Base-by-base conservation (phyloP, 1,140 invertebrate species). In the Caerostris extrusa region DNA sequence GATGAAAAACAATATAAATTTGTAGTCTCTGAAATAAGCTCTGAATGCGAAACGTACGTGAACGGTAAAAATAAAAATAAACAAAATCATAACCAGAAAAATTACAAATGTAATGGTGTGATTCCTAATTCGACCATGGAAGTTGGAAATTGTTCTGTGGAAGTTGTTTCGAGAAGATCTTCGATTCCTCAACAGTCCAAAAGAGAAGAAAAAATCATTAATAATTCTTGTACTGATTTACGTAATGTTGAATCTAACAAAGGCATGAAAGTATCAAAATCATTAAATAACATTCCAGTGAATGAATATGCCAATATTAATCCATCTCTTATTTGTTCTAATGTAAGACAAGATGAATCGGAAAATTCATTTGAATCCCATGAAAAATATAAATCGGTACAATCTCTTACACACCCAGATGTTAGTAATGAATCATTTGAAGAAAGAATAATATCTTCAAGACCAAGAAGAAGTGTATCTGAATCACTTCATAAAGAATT, bases 281-380 rank as follows among this genome's bases (percentile, higher is more conserved):
- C 60, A 56, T 12, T 17, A 88, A 88, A 67, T 53, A 90, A 50
- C 50, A 14, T 50, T 87, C 14, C 53, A 5, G 71, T 56, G 5
- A 92, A 92, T 64, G 90, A 92, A 58, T 92, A 92, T 69, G 90
- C 90, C 6, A 92, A 92, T 85, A 81, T 92, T 17, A 53, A 12
- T 2, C n/a, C 86, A 61, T 3, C 50, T 2, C 7, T 14, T 17
- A 8, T 53, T 5, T 17, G 6, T 19, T 10, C 56, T 85, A 55
- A 85, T 3, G 55, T 12, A 3, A 12, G 14, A 17, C 10, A 10
- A 5, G 56, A 85, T 10, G 83, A n/a, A 19, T 7, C 14, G 6
- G 12, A 71, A 53, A 77, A 10, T 53, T 77, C 71, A 58, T 85
- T 50, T 7, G 19, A 60, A 57, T 19, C 8, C 17, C 17, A 19